Evolutionary conservation across 2,797 vertebrate species (phyloP), one percentile per base, ranked within the genome.

Genomic region (Eulemur mongoz): DNA sequence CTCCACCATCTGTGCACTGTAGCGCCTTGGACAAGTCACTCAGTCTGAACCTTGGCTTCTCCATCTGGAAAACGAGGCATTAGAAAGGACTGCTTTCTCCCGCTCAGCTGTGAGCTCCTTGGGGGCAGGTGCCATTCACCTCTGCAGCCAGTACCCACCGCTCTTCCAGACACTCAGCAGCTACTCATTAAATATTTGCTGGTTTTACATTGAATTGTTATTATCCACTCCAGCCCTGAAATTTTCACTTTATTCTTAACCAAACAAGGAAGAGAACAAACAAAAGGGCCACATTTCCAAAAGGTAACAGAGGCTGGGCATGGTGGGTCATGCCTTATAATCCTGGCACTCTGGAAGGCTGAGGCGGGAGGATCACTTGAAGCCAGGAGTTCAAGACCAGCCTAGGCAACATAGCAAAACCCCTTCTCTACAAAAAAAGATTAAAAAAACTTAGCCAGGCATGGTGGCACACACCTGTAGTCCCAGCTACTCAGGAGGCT

Each of bases 241-340:
- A 70, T n/a, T 30, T 88, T 54, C 84, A 30, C 78, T 72, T 63
- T 38, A 65, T 87, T 96, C 63, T 45, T 63, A 85, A 84, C 45
- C 69, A 90, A 91, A 92, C 59, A 13, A 30, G 48, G 40, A 84
- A 67, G 22, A 76, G 43, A 81, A 90, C 59, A 65, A 84, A 91
- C 30, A 88, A 67, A 84, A 80, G 40, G 69, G 23, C 72, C 85
- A 82, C 80, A 14, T 65, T 92, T 75, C 73, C 32, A 63, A 90
- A 93, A 88, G 52, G 45, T 52, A 75, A 73, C 52, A 93, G 54
- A 35, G 30, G 67, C 45, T 76, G 32, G 63, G 15, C 32, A n/a
- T 17, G 32, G 63, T 65, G 63, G 32, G 15, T n/a, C 17, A n/a
- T 18, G 17, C 63, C 63, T n/a, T n/a, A 17, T 18, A 65, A n/a